These are phyloP conservation scores for Drosophila nigricruria DNA, from an alignment of 2,888 invertebrate genomes.

Conservation along the genomic window DNA sequence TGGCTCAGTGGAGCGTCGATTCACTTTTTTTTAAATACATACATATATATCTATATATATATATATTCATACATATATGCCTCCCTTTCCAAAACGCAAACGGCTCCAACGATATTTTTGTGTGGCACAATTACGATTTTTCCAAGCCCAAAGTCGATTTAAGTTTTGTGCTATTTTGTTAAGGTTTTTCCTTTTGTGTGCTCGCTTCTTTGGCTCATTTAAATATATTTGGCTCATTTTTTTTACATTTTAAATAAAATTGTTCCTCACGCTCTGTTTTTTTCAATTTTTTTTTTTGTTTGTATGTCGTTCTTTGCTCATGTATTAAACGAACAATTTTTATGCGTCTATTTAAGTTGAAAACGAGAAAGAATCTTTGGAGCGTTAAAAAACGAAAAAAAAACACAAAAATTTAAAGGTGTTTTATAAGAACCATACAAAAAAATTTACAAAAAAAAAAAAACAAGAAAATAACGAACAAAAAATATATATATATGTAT, in stretches of 20 bases:
- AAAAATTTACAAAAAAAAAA: slow-evolving; percentile 40
- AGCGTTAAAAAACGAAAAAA: slow-evolving; percentile 33
- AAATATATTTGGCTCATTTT: slow-evolving; percentile 38
- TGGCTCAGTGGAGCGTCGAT: slow-evolving; percentile 53
- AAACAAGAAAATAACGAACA: slow-evolving; percentile 36
- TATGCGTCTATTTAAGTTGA: slow-evolving; percentile 45
- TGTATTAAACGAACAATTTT: slow-evolving; percentile 53
- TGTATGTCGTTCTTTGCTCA: slow-evolving; percentile 52
- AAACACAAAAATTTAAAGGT: slow-evolving; percentile 18
- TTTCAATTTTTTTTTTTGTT: slow-evolving; percentile 47
- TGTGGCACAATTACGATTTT: slow-evolving; percentile 36
- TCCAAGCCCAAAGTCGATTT: slow-evolving; percentile 44
- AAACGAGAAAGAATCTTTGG: slow-evolving; percentile 43
- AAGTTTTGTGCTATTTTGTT: slow-evolving; percentile 44
- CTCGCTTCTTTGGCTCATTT: slow-evolving; percentile 46
- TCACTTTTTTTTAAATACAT: slow-evolving; percentile 21
- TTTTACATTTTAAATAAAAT: slow-evolving; percentile 38
- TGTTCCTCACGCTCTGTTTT: slow-evolving; percentile 71
- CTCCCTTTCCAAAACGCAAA: slow-evolving; percentile 18
- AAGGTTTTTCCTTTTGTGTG: slow-evolving; percentile 34
- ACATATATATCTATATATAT: not conserved
- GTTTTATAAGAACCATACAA: slow-evolving; percentile 26
- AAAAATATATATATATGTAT: slow-evolving; percentile 33
- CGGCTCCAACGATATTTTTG: not conserved
- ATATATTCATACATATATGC: slow-evolving; percentile 14